Base-by-base conservation (phyloP, 2,113 vertebrate species). In the Danionella cerebrum region DNA sequence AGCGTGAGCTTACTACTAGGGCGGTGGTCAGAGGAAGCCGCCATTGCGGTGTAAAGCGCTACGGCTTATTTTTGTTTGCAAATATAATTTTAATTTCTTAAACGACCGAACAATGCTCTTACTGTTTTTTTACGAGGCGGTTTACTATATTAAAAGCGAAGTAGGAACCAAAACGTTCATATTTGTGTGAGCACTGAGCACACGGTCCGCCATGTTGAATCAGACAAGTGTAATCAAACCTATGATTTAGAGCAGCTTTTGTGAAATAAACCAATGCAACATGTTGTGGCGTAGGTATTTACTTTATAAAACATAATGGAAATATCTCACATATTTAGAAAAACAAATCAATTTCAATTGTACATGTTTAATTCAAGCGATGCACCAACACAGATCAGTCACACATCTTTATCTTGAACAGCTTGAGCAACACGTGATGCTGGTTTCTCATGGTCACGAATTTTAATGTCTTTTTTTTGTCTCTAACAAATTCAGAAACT, bases 271-370 rank as follows among this genome's bases (percentile, higher is more conserved):
- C 82, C 83, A 84, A 84, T 78, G 85, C 70, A 86, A 81, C 84
- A 81, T 77, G 74, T 80, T 85, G 81, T 75, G 76, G 84, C 83
- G 84, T 83, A 81, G 80, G 82, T 84, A 71, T 73, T 85, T 87
- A 79, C 74, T 76, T n/a, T 79, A 87, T 72, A 87, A 87, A 89
- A 87, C 83, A 84, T 78, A 81, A 81, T 83, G 82, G 80, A 78
- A 85, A 83, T 84, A 85, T 71, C 82, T 86, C 80, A 84, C 76
- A 85, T 81, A 73, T 79, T 82, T 77, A 80, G 81, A 79, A 79
- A 76, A 77, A 74, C 47, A 63, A 71, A 72, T 72, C 58, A 55
- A 75, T 69, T 75, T 70, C 38, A 65, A 78, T 75, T 75, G 58
- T 75, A 67, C 65, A 75, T 65, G 69, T 71, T 70, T 68, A 76